phyloP scores from a whole-genome alignment of 2,888 invertebrate species.

The Neocrepidodera transversa region DNA sequence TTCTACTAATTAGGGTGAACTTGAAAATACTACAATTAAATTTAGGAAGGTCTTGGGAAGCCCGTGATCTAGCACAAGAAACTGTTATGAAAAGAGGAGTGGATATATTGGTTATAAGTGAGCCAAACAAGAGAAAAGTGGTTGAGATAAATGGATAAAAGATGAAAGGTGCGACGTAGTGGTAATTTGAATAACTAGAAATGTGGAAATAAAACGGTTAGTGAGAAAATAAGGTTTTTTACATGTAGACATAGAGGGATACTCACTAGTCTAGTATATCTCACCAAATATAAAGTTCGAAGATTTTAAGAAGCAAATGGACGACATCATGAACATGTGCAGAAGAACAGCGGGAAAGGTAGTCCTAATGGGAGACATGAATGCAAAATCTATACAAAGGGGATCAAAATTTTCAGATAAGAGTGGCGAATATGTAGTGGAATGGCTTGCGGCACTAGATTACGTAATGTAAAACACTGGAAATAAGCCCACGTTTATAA shows the following conservation, averaged over 20 bases:
- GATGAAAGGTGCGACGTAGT: conserved; percentile 12
- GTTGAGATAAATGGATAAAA: conserved; percentile 7
- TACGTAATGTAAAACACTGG: conserved; percentile 8
- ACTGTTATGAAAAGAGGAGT: conserved; percentile 7
- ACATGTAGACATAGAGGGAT: background rate
- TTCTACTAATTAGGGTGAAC: too few relatives aligned
- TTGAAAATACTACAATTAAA: conserved; percentile 24
- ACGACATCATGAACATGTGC: background rate
- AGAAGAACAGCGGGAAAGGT: background rate
- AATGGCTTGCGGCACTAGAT: conserved; percentile 15
- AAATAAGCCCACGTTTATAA: conserved; percentile 17
- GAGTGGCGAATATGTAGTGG: conserved; percentile 10
- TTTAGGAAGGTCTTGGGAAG: conserved; percentile 24
- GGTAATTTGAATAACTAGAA: conserved; percentile 6
- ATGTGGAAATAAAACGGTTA: background rate
- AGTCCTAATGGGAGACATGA: conserved; percentile 21
- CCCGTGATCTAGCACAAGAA: conserved; percentile 23
- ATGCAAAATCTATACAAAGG: conserved; percentile 23
- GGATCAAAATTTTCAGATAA: conserved; percentile 15
- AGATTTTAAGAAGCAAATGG: background rate
- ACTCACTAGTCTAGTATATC: conserved; percentile 3
- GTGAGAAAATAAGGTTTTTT: background rate
- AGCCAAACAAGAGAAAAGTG: conserved; percentile 21
- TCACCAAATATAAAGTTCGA: conserved; percentile 15
- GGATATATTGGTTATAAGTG: conserved; percentile 23